phyloP scores from a whole-genome alignment of 2,113 vertebrate genomes.

The Grammomys dolichurus region DNA sequence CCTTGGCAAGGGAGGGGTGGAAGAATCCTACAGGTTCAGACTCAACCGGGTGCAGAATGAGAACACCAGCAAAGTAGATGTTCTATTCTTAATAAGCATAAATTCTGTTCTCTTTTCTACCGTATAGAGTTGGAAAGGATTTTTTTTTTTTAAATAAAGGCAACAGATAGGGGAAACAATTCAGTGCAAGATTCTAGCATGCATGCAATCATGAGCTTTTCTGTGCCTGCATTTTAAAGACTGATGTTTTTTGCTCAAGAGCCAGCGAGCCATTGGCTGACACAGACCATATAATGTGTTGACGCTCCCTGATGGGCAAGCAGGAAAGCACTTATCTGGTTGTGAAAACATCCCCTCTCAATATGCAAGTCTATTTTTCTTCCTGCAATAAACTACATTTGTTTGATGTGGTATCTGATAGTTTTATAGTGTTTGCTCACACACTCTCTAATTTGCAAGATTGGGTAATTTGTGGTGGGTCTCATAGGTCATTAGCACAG shows the following conservation, averaged over 20 bases:
- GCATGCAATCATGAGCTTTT: constrained; percentile 65
- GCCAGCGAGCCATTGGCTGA: constrained; percentile 70
- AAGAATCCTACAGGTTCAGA: constrained; percentile 53
- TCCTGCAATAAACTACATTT: constrained; percentile 81
- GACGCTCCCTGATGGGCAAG: constrained; percentile 69
- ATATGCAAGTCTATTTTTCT: constrained; percentile 79
- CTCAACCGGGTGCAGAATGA: not conserved
- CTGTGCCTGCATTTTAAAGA: constrained; percentile 68
- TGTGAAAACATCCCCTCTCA: constrained; percentile 76
- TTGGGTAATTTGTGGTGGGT: constrained; percentile 81
- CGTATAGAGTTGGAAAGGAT: constrained; percentile 52
- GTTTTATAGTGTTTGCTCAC: constrained; percentile 82
- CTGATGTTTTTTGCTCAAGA: constrained; percentile 72
- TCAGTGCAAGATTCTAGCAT: constrained; percentile 52
- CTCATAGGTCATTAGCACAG: constrained; percentile 82
- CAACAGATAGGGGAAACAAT: constrained; percentile 42
- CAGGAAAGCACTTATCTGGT: constrained; percentile 74
- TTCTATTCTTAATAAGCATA: constrained; percentile 23
- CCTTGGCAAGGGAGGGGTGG: not conserved
- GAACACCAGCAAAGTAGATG: not conserved
- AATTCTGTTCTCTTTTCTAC: constrained; percentile 43
- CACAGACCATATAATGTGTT: constrained; percentile 71
- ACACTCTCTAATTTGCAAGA: constrained; percentile 82
- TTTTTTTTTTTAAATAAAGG: constrained; percentile 53
- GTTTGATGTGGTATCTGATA: constrained; percentile 79